Conservation (phyloP, 1,140 invertebrate genomes). For the Metaphire vulgaris region DNA sequence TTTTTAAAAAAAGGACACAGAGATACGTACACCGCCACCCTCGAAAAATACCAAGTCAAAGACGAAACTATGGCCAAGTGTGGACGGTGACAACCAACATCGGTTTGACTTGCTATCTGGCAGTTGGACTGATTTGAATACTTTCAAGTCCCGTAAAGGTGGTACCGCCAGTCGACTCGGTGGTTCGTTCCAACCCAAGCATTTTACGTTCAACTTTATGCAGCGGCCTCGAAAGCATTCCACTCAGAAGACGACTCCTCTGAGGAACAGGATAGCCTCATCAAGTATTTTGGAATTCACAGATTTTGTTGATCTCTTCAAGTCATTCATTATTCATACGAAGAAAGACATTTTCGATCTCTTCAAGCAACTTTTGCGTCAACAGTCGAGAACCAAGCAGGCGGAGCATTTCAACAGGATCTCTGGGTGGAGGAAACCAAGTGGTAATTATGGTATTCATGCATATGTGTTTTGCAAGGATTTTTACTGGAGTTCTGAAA, state of each 20-base stretch:
- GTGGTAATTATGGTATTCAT: not conserved
- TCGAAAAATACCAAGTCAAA: not conserved
- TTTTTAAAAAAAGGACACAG: too few relatives aligned
- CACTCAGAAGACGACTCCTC: not conserved
- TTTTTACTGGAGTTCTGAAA: too few relatives aligned
- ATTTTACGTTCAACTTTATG: conserved; percentile 42
- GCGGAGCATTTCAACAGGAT: not conserved
- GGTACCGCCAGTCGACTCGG: not conserved
- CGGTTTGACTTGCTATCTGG: not conserved
- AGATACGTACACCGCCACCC: not conserved
- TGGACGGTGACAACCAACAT: not conserved
- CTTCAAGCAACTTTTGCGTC: conserved; percentile 63
- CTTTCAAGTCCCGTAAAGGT: not conserved
- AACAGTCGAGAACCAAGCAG: not conserved
- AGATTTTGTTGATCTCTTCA: conserved; percentile 84
- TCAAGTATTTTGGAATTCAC: conserved; percentile 64
- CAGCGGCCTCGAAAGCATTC: not conserved
- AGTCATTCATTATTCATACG: conserved; percentile 72
- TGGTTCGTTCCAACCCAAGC: conserved; percentile 33
- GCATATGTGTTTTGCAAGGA: too few relatives aligned
- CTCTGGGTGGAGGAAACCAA: not conserved
- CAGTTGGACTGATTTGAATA: not conserved
- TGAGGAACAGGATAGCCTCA: conserved; percentile 53
- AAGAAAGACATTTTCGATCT: conserved; percentile 81
- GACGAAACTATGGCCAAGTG: not conserved